phyloP scores from a whole-genome alignment of 2,797 vertebrate genomes.

The Aphelocoma californica region DNA sequence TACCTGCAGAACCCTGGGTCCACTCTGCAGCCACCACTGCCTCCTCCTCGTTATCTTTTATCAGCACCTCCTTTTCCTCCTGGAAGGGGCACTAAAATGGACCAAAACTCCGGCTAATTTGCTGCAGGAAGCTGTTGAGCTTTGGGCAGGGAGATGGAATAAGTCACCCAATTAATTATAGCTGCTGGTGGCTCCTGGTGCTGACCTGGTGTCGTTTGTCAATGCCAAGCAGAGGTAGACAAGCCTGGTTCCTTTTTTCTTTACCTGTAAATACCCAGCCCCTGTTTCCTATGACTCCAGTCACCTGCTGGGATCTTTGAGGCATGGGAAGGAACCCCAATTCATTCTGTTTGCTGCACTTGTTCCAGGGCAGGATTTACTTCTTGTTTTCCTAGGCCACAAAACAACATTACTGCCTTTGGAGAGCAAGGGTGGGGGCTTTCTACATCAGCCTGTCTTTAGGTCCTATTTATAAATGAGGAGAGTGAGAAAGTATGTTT shows the following conservation, averaged over 20 bases:
- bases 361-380: not conserved
- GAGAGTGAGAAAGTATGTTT: conserved; percentile 16
- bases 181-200: not conserved
- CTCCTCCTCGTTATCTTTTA: not conserved
- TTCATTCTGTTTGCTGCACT: not conserved
- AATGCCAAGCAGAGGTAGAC: not conserved
- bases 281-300: not conserved
- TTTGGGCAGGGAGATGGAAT: not conserved
- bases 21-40: not conserved
- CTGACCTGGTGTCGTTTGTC: not conserved
- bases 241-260: not conserved
- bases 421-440: not conserved
- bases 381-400: not conserved
- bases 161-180: not conserved
- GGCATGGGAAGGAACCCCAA: not conserved
- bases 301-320: not conserved
- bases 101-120: not conserved
- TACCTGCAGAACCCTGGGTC: not conserved
- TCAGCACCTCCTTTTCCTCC: not conserved
- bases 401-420: not conserved
- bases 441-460: not conserved
- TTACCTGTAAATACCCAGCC: not conserved
- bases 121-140: not conserved
- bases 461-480: conserved; percentile 41
- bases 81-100: not conserved